Conservation (phyloP, 2,888 invertebrate species). For the Embidobia sp. region DNA sequence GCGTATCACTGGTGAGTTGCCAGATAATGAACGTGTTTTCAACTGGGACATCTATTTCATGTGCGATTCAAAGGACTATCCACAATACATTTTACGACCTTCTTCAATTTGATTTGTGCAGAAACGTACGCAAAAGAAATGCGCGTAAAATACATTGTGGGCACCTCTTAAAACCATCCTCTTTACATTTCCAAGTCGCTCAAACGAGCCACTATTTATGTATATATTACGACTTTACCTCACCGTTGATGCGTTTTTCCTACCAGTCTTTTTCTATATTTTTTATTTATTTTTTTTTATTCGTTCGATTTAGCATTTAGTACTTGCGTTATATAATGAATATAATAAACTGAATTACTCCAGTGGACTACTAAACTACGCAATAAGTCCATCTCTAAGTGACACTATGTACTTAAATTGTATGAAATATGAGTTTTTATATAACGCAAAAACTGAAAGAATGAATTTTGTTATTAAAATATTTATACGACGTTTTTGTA, state of each 20-base stretch:
- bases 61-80: no score
- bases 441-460: conserved; percentile 10
- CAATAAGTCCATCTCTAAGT: background rate
- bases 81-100: no score
- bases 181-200: conserved; percentile 33
- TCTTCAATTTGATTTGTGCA: no score
- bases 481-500: conserved; percentile 60
- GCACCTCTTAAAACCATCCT: conserved; percentile 6
- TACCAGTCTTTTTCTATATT: conserved; percentile 5
- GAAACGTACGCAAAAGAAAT: no score
- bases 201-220: conserved; percentile 32
- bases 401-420: no score
- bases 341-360: no score
- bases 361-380: background rate
- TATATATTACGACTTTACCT: conserved; percentile 54
- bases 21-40: no score
- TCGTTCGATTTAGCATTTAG: conserved; percentile 10
- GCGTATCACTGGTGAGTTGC: no score
- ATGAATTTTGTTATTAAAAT: conserved; percentile 28
- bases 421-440: conserved; percentile 8
- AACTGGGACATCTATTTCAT: no score
- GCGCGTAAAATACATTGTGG: no score
- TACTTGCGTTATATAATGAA: conserved; percentile 14
- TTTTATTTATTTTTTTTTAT: no score
- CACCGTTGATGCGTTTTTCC: conserved; percentile 15